Evolutionary conservation across 2,888 invertebrate genomes (phyloP).

Genomic region (Polydrusus pterygomalis): DNA sequence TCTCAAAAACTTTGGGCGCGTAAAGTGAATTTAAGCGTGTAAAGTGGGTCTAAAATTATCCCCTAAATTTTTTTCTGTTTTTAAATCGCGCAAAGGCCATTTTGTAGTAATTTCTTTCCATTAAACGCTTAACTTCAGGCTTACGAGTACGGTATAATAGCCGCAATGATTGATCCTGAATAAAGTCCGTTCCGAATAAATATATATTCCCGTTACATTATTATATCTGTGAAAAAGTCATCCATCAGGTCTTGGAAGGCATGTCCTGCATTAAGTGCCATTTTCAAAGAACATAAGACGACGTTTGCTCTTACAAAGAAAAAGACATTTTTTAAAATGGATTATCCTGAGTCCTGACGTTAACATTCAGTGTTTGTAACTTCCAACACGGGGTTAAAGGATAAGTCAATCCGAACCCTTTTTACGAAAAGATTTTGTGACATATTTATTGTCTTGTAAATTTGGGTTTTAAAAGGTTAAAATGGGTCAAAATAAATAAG

Average conservation of each 20-base stretch:
- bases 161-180: background rate
- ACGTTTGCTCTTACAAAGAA: slow-evolving; percentile 30
- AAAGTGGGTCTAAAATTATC: too few relatives aligned
- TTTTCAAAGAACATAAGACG: slow-evolving; percentile 33
- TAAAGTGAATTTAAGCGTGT: too few relatives aligned
- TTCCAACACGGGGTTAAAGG: slow-evolving; percentile 37
- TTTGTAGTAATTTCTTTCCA: too few relatives aligned
- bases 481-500: too few relatives aligned
- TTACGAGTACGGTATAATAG: too few relatives aligned
- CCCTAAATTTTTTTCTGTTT: too few relatives aligned
- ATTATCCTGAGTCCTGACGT: slow-evolving; percentile 38
- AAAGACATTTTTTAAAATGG: slow-evolving; percentile 42
- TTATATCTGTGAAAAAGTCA: slow-evolving; percentile 27
- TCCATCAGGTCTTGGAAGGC: slow-evolving; percentile 33
- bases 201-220: slow-evolving; percentile 3
- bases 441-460: slow-evolving; percentile 13
- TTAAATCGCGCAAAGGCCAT: too few relatives aligned
- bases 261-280: slow-evolving; percentile 38
- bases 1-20: too few relatives aligned
- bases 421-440: slow-evolving; percentile 31
- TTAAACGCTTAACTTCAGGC: too few relatives aligned
- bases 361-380: slow-evolving; percentile 47
- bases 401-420: slow-evolving; percentile 48
- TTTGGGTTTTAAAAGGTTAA: background rate
- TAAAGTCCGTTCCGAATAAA: background rate